Evolutionary conservation across 2,888 invertebrate genomes (phyloP).

Genomic region (Noctua janthina): DNA sequence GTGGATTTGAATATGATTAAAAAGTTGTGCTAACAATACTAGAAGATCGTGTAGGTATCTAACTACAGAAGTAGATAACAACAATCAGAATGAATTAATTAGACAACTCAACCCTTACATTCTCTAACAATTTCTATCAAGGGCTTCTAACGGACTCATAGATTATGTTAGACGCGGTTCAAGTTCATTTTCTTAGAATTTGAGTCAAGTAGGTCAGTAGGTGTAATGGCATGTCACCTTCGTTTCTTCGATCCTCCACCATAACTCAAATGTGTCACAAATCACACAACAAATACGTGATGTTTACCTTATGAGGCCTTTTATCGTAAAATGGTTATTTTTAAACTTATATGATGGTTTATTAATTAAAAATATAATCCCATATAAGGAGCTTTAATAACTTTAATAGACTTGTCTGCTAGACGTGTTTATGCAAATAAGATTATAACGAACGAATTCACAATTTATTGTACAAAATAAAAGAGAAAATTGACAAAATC

Average conservation of each 20-base stretch:
- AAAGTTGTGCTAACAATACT: not conserved
- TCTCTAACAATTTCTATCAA: not conserved
- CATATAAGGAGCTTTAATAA: not conserved
- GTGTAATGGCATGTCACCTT: conserved; percentile 26
- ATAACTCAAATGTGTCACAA: conserved; percentile 32
- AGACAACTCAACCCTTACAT: not conserved
- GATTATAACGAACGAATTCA: not conserved
- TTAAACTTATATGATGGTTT: not conserved
- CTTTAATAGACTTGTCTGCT: not conserved
- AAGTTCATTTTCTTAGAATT: conserved; percentile 37
- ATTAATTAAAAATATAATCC: conserved; percentile 1
- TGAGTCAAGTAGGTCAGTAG: conserved; percentile 16
- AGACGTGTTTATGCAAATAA: conserved; percentile 17
- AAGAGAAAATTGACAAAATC: not conserved
- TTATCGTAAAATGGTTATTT: conserved; percentile 21
- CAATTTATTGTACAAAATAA: not conserved
- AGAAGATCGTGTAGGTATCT: not conserved
- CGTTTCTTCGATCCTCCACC: conserved; percentile 25
- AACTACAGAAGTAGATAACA: not conserved
- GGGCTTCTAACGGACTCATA: not conserved
- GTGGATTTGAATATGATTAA: not conserved
- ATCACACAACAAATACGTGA: conserved; percentile 36
- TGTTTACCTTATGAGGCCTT: conserved; percentile 35
- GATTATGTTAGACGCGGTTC: conserved; percentile 10
- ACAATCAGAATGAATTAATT: not conserved